Percentiles rank a stretch among this genome's conserved stretches.
phyloP scores from a whole-genome alignment of 2,113 vertebrate genomes.

The Conger conger region DNA sequence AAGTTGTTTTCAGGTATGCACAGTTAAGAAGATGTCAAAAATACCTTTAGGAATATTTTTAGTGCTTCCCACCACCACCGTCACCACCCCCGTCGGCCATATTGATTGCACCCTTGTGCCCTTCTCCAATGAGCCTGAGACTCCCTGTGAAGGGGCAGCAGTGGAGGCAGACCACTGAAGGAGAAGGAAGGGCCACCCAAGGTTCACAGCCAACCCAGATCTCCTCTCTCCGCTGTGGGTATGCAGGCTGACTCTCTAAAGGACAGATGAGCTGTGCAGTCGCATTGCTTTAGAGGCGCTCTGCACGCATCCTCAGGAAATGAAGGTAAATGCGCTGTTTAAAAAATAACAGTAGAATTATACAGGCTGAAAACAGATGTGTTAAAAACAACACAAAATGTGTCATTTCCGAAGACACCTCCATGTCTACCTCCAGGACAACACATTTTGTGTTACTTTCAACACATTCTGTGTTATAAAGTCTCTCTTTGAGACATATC shows the following conservation, averaged over 20 bases:
- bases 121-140: neutral
- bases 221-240: neutral
- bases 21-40: neutral
- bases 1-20: neutral
- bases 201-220: neutral
- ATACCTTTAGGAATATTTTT: neutral
- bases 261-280: neutral
- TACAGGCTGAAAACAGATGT: neutral
- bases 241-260: neutral
- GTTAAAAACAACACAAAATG: too few relatives aligned
- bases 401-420: too few relatives aligned
- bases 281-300: neutral
- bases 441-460: too few relatives aligned
- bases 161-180: neutral
- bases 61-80: neutral
- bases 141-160: neutral
- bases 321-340: neutral
- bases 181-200: neutral
- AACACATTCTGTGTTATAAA: too few relatives aligned
- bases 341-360: neutral
- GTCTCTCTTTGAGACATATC: too few relatives aligned
- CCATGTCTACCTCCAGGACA: too few relatives aligned
- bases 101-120: neutral
- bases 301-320: neutral
- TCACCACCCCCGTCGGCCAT: neutral